Percentiles rank a stretch among this genome's conserved stretches.
Evolutionary conservation across 2,888 invertebrate species (phyloP).

Genomic region (Zaprionus bogoriensis): DNA sequence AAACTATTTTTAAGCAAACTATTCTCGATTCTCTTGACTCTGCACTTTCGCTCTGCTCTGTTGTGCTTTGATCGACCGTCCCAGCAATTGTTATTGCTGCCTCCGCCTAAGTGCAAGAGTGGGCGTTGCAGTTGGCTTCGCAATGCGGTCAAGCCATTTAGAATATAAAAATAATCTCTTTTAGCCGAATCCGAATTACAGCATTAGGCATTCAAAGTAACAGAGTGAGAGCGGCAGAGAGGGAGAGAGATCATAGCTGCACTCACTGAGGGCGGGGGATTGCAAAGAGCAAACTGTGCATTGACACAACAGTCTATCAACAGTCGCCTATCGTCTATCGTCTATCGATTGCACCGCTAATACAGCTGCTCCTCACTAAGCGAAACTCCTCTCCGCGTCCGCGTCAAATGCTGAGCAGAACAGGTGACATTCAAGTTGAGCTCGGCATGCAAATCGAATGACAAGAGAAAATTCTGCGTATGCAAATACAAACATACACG

Average conservation of each 20-base stretch:
- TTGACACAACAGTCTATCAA: not conserved
- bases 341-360: not conserved
- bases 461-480: constrained; percentile 5
- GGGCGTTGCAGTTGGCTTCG: constrained; percentile 49
- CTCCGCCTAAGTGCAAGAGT: constrained; percentile 43
- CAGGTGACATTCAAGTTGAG: constrained; percentile 20
- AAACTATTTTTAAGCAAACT: constrained; percentile 57
- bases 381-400: constrained; percentile 7
- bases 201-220: constrained; percentile 25
- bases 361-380: constrained; percentile 7
- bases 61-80: constrained; percentile 3
- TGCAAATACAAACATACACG: constrained; percentile 21
- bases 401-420: constrained; percentile 14
- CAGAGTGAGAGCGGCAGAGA: not conserved
- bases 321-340: no score
- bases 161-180: constrained; percentile 47
- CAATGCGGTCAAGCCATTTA: constrained; percentile 61
- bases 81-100: constrained; percentile 9
- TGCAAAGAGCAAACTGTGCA: not conserved
- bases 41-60: constrained; percentile 47
- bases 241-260: not conserved
- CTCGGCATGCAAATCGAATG: not conserved
- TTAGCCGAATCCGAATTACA: constrained; percentile 16
- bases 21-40: constrained; percentile 42
- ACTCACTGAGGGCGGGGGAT: not conserved